A percentile compares a stretch with the other conserved stretches of the same genome.
Evolutionary conservation across 2,113 vertebrate species (phyloP).

Genomic region (Pachycephala philippinensis): DNA sequence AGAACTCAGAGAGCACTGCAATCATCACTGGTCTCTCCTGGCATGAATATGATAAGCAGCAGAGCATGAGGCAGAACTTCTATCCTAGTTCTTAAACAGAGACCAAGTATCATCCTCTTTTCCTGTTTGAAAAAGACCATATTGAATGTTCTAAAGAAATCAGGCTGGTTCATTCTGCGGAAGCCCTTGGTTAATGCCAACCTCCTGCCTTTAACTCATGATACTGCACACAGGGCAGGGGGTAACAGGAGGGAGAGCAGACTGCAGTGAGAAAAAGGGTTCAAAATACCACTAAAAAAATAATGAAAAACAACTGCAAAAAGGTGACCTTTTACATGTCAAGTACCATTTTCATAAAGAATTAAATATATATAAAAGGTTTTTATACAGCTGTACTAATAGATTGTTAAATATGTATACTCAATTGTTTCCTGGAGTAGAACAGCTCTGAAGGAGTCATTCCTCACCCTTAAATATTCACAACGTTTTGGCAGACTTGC

Average conservation of each 20-base stretch:
- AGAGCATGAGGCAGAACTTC: not conserved
- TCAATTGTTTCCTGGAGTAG: not conserved
- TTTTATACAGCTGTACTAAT: not conserved
- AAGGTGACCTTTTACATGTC: not conserved
- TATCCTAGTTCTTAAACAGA: not conserved
- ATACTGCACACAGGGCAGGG: not conserved
- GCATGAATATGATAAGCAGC: not conserved
- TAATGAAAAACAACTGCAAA: not conserved
- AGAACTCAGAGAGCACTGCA: not conserved
- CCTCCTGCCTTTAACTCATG: not conserved
- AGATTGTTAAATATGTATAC: slow-evolving; percentile 19
- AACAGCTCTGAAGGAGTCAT: not conserved
- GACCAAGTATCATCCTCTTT: not conserved
- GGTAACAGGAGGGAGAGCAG: not conserved
- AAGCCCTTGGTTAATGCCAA: not conserved
- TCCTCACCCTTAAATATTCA: not conserved
- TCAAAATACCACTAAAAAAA: not conserved
- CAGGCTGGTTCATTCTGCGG: not conserved
- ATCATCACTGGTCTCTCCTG: not conserved
- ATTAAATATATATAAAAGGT: slow-evolving; percentile 19
- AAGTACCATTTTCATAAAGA: not conserved
- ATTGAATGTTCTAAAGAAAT: not conserved
- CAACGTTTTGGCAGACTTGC: not conserved
- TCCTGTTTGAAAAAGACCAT: not conserved
- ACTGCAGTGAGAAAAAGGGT: not conserved